Conservation (phyloP, 2,888 invertebrate species). For the Torymus auratus region DNA sequence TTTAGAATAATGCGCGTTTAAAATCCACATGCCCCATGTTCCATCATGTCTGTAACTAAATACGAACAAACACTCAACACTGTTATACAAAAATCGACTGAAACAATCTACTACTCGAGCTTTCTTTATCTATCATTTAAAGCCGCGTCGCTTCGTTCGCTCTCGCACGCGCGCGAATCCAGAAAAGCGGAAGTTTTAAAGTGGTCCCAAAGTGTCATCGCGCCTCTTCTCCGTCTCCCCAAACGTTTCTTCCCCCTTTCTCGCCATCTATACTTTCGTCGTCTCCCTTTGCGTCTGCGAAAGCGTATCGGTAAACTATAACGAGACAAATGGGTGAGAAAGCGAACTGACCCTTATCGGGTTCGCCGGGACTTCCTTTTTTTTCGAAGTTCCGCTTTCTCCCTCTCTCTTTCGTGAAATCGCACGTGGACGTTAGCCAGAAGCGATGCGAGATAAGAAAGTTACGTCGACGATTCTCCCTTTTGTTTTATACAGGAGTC, state of each 20-base stretch:
- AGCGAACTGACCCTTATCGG: conserved; percentile 57
- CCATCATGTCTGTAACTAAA: too few relatives aligned
- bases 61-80: too few relatives aligned
- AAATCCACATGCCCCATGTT: too few relatives aligned
- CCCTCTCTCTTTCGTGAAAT: conserved; percentile 31
- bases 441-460: conserved; percentile 50
- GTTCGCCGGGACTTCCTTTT: conserved; percentile 44
- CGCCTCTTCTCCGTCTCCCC: conserved; percentile 25
- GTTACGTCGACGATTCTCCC: conserved; percentile 47
- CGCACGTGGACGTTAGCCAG: conserved; percentile 49
- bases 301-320: conserved; percentile 72
- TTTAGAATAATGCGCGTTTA: too few relatives aligned
- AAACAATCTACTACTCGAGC: too few relatives aligned
- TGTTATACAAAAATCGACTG: too few relatives aligned
- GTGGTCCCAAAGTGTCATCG: conserved; percentile 74
- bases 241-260: conserved; percentile 29
- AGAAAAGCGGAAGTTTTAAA: conserved; percentile 63
- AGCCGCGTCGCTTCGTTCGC: too few relatives aligned
- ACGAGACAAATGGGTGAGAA: conserved; percentile 73
- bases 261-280: conserved; percentile 20
- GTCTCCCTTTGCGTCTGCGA: conserved; percentile 49
- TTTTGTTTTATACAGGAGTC: conserved; percentile 42
- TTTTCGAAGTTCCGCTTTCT: conserved; percentile 7
- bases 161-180: neutral
- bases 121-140: too few relatives aligned